phyloP scores from a whole-genome alignment of 2,888 invertebrate species.

The Orthonychiurus folsomi region DNA sequence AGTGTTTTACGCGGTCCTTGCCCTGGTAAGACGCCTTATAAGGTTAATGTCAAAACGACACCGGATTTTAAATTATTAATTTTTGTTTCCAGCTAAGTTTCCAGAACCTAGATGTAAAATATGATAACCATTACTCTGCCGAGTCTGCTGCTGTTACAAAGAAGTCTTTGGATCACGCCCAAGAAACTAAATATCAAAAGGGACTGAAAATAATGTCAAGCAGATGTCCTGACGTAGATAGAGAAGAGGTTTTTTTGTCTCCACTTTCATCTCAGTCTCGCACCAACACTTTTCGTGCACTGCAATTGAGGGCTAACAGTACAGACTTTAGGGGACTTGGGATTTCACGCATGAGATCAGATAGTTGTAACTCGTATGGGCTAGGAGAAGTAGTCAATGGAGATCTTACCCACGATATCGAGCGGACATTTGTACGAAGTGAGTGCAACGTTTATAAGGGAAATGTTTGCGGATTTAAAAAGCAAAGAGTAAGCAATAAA shows the following conservation, averaged over 20 bases:
- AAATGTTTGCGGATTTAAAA: no score
- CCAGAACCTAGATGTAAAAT: slow-evolving; percentile 38
- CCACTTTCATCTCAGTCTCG: slow-evolving; percentile 17
- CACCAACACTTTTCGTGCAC: neutral
- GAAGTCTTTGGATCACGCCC: slow-evolving; percentile 20
- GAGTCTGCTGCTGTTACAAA: slow-evolving; percentile 35
- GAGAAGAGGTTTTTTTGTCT: slow-evolving; percentile 33
- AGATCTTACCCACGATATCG: neutral
- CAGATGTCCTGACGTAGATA: slow-evolving; percentile 37
- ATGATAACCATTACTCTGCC: slow-evolving; percentile 33
- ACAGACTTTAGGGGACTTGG: neutral
- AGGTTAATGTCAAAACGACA: neutral
- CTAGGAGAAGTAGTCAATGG: neutral
- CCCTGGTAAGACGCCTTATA: slow-evolving; percentile 26
- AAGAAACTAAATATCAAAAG: slow-evolving; percentile 30
- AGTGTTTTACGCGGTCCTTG: slow-evolving; percentile 37
- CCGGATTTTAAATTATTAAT: slow-evolving; percentile 5
- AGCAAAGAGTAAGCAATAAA: no score
- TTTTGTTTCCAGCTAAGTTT: slow-evolving; percentile 33
- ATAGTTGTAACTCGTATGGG: neutral
- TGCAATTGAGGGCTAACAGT: neutral
- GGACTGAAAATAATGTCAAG: slow-evolving; percentile 38
- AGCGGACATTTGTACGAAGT: neutral
- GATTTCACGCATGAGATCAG: neutral
- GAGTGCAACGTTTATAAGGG: neutral